phyloP scores from a whole-genome alignment of 2,113 vertebrate species.

The Archocentrus centrarchus region DNA sequence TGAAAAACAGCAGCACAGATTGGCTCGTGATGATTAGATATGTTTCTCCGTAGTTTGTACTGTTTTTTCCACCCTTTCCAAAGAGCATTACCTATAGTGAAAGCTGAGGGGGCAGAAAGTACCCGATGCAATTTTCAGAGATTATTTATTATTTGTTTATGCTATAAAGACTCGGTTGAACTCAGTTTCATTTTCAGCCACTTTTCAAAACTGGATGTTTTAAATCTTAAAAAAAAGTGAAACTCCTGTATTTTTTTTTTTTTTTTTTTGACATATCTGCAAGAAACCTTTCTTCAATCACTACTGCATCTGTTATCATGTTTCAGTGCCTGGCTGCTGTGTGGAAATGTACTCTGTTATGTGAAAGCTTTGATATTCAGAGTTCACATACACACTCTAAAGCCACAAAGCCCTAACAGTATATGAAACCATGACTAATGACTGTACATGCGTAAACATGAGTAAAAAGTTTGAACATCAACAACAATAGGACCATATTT shows the following conservation, averaged over 20 bases:
- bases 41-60: constrained; percentile 12
- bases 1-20: constrained; percentile 11
- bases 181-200: background rate
- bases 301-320: constrained; percentile 14
- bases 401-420: constrained; percentile 78
- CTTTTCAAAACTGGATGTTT: background rate
- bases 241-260: background rate
- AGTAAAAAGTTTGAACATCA: constrained; percentile 69
- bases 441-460: constrained; percentile 74
- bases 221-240: background rate
- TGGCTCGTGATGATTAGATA: constrained; percentile 16
- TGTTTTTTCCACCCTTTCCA: constrained; percentile 10
- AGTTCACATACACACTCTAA: constrained; percentile 56
- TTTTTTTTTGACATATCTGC: background rate
- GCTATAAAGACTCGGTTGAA: background rate
- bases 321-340: constrained; percentile 25
- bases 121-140: background rate
- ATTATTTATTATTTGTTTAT: constrained; percentile 8
- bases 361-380: constrained; percentile 74
- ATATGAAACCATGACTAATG: constrained; percentile 83
- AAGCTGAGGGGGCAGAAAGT: constrained; percentile 32
- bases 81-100: constrained; percentile 13
- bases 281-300: constrained; percentile 5
- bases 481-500: constrained; percentile 67
- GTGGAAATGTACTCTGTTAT: constrained; percentile 51